Evolutionary conservation across 2,113 vertebrate species (phyloP), one percentile per base, ranked within the genome.

Genomic region (Thalassoma bifasciatum): DNA sequence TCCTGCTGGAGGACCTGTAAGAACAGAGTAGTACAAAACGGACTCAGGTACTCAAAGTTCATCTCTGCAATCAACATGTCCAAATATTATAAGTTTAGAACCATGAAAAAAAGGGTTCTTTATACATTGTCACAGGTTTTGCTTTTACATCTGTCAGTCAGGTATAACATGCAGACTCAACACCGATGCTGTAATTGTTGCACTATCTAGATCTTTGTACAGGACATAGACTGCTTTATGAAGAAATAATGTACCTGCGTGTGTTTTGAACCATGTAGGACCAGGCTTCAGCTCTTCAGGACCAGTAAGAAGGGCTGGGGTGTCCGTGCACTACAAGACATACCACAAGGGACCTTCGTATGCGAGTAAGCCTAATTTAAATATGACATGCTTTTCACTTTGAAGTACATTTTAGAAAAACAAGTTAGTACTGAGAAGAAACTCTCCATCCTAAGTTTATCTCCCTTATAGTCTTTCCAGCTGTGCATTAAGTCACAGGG

Each of bases 1-100:
- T 97, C 97, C 26, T 99, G 98, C 89, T 98, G 97, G 97, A 93
- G 96, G 76, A 97, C 89, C 86, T 99, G 98, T 85, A 96, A 96
- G 81, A 99, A 99, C 90, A 92, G 98, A 0, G 97, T 99, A 0
- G 97, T 99, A 66, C 98, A 99, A 86, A 99, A 99, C 0, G 98
- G 98, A 67, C 95, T 99, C 90, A 95, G 97, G 98, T 98, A 90
- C 85, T 90, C 13, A 19, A 9, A 56, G 10, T 19, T 16, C 10
- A 24, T 42, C 19, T 30, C 30, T 30, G 30, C 30, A 30, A 30
- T 49, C 21, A 3, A 0, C 13, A 14, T 2, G 8, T 16, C 11
- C 23, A 10, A 71, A 42, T 51, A 47, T 40, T 13, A 40, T 9
- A 5, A 40, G 38, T 38, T 5, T 7, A 40, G 2, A 40, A 10